These are phyloP conservation scores for Monomorium pharaonis DNA, from an alignment of 1,140 invertebrate genomes.

Conservation along the genomic window DNA sequence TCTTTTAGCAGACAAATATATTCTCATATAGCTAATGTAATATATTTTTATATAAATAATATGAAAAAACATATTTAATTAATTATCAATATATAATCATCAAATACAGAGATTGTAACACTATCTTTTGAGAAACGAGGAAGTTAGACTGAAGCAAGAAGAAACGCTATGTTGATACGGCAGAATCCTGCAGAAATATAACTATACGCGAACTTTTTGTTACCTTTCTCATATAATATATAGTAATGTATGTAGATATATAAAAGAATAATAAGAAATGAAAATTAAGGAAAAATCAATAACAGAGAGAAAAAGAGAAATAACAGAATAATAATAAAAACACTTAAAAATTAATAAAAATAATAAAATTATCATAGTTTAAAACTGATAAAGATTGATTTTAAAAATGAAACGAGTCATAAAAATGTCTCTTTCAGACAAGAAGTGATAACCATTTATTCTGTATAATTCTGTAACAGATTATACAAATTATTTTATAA, in stretches of 20 bases:
- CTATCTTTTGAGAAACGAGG: constrained; percentile 41
- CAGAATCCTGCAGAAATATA: constrained; percentile 8
- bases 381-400: background rate
- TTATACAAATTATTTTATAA: background rate
- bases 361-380: background rate
- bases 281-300: background rate
- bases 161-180: constrained; percentile 40
- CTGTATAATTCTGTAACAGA: background rate
- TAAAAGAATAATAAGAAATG: background rate
- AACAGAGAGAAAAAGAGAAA: too few species aligned
- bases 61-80: background rate
- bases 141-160: constrained; percentile 39
- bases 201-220: background rate
- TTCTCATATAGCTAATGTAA: background rate
- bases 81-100: background rate
- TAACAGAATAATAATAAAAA: background rate
- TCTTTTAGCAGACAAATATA: background rate
- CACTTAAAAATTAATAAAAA: background rate
- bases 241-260: background rate
- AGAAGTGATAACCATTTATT: background rate
- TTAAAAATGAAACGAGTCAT: background rate
- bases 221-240: background rate
- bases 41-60: background rate
- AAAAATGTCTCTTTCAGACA: background rate
- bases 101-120: constrained; percentile 37